These are phyloP conservation scores for Hyperopisus bebe DNA, from an alignment of 2,113 vertebrate species.

Conservation along the genomic window DNA sequence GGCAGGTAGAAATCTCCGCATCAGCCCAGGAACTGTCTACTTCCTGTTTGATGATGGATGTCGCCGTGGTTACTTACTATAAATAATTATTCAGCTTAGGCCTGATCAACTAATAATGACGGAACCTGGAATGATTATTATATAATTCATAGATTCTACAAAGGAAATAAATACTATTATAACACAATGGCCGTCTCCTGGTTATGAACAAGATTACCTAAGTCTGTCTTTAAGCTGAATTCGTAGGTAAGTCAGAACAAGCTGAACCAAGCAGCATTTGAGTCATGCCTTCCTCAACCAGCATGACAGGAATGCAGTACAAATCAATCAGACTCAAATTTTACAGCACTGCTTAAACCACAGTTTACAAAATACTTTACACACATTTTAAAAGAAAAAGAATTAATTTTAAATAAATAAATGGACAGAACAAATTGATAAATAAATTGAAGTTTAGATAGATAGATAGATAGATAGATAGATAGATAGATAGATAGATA, in stretches of 20 bases:
- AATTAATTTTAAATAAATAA: neutral
- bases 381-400: neutral
- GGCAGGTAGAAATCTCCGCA: neutral
- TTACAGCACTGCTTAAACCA: neutral
- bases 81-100: neutral
- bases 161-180: neutral
- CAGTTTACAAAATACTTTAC: neutral
- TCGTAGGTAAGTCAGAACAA: neutral
- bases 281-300: neutral
- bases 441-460: no score
- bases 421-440: neutral
- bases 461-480: no score
- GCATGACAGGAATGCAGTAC: neutral
- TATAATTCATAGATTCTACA: neutral
- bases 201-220: neutral
- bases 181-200: neutral
- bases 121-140: neutral
- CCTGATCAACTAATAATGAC: neutral
- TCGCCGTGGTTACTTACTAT: neutral
- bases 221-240: neutral
- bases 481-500: no score
- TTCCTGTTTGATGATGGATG: neutral
- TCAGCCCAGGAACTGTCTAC: neutral
- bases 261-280: neutral
- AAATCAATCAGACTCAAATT: neutral